Percentiles rank a stretch among this genome's conserved stretches.
Evolutionary conservation across 2,888 invertebrate genomes (phyloP).

Genomic region (Oscheius sp.): DNA sequence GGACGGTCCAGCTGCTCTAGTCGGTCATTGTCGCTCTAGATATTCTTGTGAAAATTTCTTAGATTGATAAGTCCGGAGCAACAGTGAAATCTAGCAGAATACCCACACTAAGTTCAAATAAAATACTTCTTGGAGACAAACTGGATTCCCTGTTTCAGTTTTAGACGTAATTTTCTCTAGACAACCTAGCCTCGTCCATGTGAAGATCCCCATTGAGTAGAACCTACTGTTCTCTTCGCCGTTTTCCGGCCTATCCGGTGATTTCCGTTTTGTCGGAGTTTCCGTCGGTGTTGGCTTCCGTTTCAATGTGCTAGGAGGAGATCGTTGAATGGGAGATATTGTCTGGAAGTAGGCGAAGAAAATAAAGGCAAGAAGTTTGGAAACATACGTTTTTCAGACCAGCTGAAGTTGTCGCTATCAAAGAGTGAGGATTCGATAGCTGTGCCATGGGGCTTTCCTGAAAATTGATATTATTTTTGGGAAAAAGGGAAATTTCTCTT

Average conservation of each 20-base stretch:
- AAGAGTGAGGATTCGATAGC: neutral
- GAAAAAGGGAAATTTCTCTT: too few species aligned
- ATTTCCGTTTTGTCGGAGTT: constrained; percentile 18
- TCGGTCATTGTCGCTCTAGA: too few species aligned
- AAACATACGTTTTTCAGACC: constrained; percentile 5
- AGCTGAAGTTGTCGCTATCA: constrained; percentile 18
- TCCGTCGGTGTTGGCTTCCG: constrained; percentile 5
- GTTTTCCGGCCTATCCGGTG: constrained; percentile 1
- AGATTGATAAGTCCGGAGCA: too few species aligned
- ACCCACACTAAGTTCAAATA: too few species aligned
- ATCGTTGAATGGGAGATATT: constrained; percentile 18
- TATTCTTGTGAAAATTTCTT: too few species aligned
- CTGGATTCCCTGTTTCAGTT: too few species aligned
- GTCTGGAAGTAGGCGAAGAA: neutral
- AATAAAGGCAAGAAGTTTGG: neutral
- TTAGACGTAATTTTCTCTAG: too few species aligned
- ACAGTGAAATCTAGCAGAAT: too few species aligned
- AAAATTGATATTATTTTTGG: too few species aligned
- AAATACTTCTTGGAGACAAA: too few species aligned
- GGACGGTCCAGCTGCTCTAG: too few species aligned
- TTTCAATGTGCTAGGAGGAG: constrained; percentile 1
- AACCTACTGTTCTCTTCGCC: constrained; percentile 4
- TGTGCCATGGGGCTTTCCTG: constrained; percentile 11
- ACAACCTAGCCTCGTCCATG: too few species aligned
- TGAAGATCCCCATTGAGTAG: neutral